These are phyloP conservation scores for Choloepus didactylus DNA, from an alignment of 2,797 vertebrate species.

Conservation along the genomic window DNA sequence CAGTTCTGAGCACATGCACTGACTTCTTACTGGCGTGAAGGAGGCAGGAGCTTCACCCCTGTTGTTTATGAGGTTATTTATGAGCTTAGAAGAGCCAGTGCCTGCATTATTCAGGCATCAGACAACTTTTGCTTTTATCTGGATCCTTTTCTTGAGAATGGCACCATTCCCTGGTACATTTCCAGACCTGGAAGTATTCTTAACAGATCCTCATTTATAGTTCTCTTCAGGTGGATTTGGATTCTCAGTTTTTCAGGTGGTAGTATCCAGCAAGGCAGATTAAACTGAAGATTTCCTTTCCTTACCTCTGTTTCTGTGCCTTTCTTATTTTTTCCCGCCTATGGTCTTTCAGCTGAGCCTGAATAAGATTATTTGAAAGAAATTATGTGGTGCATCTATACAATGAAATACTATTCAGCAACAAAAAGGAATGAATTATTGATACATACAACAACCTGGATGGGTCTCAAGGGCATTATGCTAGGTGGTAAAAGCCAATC, in stretches of 20 bases:
- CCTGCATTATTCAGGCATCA: neutral
- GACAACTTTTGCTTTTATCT: neutral
- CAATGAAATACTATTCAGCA: neutral
- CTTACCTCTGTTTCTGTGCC: neutral
- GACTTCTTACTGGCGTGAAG: neutral
- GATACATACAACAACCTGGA: neutral
- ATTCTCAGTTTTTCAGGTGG: neutral
- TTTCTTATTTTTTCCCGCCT: neutral
- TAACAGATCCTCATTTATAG: neutral
- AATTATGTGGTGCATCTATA: neutral
- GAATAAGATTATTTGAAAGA: constrained; percentile 3
- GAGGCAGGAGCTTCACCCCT: neutral
- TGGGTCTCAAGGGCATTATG: neutral
- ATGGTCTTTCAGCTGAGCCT: neutral
- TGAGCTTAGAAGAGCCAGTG: neutral
- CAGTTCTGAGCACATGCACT: neutral
- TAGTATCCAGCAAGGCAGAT: neutral
- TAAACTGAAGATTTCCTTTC: neutral
- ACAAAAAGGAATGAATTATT: neutral
- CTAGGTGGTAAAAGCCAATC: neutral
- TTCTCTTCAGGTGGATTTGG: neutral
- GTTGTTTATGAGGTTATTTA: neutral
- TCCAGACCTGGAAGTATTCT: neutral
- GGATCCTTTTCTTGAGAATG: neutral
- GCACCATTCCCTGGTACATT: neutral